Conservation (phyloP, 2,113 vertebrate species). For the Tenrec ecaudatus region DNA sequence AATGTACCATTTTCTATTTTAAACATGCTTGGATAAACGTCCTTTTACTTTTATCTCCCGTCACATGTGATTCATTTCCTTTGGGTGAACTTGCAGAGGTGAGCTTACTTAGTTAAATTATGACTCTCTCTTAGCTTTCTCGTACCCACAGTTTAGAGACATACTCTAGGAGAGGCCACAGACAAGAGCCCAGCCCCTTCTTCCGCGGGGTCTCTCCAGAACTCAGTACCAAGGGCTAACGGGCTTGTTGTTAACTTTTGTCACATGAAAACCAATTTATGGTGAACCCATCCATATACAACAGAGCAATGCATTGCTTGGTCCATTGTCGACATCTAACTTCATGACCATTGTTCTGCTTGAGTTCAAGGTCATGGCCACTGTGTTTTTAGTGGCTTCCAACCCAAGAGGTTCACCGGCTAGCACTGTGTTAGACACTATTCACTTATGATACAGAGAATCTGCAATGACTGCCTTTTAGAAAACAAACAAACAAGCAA, state of each 20-base stretch:
- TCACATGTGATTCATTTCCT: background rate
- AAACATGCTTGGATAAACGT: background rate
- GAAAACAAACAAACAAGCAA: background rate
- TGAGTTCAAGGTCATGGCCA: background rate
- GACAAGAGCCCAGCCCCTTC: background rate
- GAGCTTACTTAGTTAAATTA: background rate
- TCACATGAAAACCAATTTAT: background rate
- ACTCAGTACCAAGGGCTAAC: too few relatives aligned
- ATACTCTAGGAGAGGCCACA: background rate
- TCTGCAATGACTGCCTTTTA: background rate
- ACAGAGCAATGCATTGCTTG: background rate
- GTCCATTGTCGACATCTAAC: too few relatives aligned
- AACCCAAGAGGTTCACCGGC: background rate
- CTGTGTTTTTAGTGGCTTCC: background rate
- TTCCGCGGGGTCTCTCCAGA: background rate
- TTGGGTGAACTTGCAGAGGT: background rate
- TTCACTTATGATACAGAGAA: background rate
- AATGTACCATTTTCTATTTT: background rate
- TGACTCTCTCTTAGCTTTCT: background rate
- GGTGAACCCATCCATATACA: background rate
- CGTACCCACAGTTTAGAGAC: background rate
- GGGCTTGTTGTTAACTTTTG: background rate
- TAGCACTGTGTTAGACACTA: background rate
- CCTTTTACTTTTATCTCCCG: background rate
- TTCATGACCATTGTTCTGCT: background rate